Evolutionary conservation across 92 coral and sea anemone species (phyloP).

Genomic region (Palythoa grandis): DNA sequence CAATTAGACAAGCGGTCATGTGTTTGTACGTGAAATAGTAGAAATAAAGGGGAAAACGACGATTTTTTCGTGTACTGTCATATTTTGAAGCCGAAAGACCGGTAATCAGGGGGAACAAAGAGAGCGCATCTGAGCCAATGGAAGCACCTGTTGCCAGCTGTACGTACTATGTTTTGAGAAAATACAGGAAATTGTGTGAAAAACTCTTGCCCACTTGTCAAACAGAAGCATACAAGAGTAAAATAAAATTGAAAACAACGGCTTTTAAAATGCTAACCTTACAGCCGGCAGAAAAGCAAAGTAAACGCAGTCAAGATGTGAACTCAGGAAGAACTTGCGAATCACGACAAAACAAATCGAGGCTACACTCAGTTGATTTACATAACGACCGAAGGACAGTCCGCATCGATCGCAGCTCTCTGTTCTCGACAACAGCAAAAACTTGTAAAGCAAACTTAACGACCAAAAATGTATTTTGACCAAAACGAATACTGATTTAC

Average conservation of each 20-base stretch:
- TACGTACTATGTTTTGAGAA: constrained; percentile 63
- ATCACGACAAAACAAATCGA: neutral
- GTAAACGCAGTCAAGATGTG: constrained; percentile 25
- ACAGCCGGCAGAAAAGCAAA: constrained; percentile 31
- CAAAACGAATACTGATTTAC: constrained; percentile 30
- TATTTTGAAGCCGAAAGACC: constrained; percentile 63
- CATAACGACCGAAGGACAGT: constrained; percentile 4
- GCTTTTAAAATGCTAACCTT: constrained; percentile 22
- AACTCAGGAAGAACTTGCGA: neutral
- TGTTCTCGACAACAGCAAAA: constrained; percentile 9
- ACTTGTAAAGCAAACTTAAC: constrained; percentile 18
- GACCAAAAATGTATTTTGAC: constrained; percentile 8
- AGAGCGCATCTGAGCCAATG: constrained; percentile 84
- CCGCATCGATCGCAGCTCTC: neutral
- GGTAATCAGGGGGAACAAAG: constrained; percentile 79
- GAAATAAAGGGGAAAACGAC: constrained; percentile 69
- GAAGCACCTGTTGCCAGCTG: constrained; percentile 94
- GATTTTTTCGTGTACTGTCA: constrained; percentile 80
- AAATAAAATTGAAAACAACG: constrained; percentile 62
- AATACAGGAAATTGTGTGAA: constrained; percentile 89
- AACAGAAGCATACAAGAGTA: constrained; percentile 62
- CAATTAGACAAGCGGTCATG: constrained; percentile 83
- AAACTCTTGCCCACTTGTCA: constrained; percentile 90
- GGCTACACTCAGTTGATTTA: neutral
- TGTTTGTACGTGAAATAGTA: constrained; percentile 78